Base-by-base conservation (phyloP, 1,140 invertebrate species). In the Portunus trituberculatus region DNA sequence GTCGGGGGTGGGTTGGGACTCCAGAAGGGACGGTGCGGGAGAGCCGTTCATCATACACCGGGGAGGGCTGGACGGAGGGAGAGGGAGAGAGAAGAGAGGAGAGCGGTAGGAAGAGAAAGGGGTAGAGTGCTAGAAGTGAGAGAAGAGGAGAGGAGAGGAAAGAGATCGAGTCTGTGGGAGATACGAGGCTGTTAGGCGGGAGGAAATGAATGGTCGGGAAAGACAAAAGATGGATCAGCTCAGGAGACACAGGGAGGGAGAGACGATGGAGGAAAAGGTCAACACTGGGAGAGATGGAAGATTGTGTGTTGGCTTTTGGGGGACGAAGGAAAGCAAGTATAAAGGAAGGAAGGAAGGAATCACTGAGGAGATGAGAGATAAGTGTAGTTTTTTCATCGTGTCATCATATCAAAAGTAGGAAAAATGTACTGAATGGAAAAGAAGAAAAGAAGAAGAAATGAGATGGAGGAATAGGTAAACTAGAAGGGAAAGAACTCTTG, bases 1-100 rank as follows among this genome's bases (percentile, higher is more conserved):
- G 94, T 95, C 94, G 90, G 89, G 89, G 94, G 94, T 52, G 90
- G 90, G 94, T 67, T 46, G 94, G 90, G 90, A 32, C 94, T 67
- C 29, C 46, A 87, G 94, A 87, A 92, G 94, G 94, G 90, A 67
- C 45, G 90, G 82, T 86, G 45, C 52, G 28, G 76, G 82, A 52
- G 67, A 20, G 89, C 48, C 94, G 90, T 95, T 67, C 87, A 92
- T 95, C 94, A 95, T 95, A 95, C 39, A 48, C n/a, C 67, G 76
- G 46, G 67, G 45, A 59, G 89, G 6, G 48, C 32, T 39, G 67
- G 1, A 48, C 29, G 59, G 89, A 84, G 93, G 25, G 88, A n/a
- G 29, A 87, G 59, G 7, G 82, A 45, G 52, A 29, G 46, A 46
- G 93, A 39, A 28, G 8, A 59, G 29, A 39, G 45, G 45, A 12